A percentile compares a stretch with the other conserved stretches of the same genome.
Conservation (phyloP, 1,140 invertebrate genomes). For the Polypedilum vanderplanki region DNA sequence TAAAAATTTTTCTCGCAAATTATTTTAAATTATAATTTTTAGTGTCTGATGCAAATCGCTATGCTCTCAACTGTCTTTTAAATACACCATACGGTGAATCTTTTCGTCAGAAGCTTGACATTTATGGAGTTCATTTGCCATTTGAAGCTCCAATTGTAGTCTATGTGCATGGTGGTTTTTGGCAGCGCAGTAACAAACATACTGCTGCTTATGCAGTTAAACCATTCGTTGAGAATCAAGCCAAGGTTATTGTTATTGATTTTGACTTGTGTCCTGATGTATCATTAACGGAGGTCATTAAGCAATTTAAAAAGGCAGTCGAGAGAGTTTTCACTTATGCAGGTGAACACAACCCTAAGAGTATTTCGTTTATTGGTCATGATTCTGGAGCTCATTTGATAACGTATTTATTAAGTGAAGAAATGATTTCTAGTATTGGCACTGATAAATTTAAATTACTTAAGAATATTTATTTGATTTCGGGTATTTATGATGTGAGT, state of each 20-base stretch:
- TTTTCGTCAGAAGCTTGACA: conserved; percentile 15
- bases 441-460: conserved; percentile 30
- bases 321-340: conserved; percentile 56
- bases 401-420: conserved; percentile 49
- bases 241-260: conserved; percentile 61
- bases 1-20: background rate
- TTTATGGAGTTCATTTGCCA: conserved; percentile 21
- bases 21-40: background rate
- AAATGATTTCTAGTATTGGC: conserved; percentile 34
- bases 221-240: conserved; percentile 53
- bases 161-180: conserved; percentile 77
- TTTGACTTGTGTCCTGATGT: conserved; percentile 69
- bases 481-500: conserved; percentile 52
- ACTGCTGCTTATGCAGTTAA: conserved; percentile 55
- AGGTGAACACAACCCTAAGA: conserved; percentile 41
- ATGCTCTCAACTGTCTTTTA: background rate
- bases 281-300: conserved; percentile 53
- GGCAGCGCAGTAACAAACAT: conserved; percentile 63
- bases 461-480: conserved; percentile 47
- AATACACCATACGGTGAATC: conserved; percentile 2
- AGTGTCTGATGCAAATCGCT: conserved; percentile 23
- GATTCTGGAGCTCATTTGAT: conserved; percentile 69
- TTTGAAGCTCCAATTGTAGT: conserved; percentile 62
- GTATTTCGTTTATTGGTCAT: conserved; percentile 57
- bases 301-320: conserved; percentile 53